phyloP scores from a whole-genome alignment of 2,113 vertebrate genomes.

The Mohoua ochrocephala region DNA sequence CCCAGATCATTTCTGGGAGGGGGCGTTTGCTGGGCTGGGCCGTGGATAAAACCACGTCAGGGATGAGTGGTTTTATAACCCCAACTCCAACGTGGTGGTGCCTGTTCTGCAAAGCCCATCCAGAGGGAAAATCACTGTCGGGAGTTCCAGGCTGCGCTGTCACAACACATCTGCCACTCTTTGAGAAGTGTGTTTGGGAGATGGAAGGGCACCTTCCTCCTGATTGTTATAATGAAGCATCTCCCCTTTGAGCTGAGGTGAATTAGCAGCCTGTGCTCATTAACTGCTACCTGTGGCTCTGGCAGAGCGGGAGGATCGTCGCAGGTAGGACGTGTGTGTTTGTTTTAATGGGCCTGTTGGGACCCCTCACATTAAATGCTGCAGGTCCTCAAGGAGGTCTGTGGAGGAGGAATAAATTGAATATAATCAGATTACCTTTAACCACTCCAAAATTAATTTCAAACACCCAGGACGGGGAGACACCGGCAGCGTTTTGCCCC shows the following conservation, averaged over 20 bases:
- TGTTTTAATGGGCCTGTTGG: constrained; percentile 5
- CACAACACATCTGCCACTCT: neutral
- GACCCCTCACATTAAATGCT: neutral
- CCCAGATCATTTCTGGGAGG: neutral
- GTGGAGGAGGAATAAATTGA: neutral
- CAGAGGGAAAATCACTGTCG: neutral
- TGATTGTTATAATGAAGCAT: neutral
- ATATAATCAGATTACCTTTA: neutral
- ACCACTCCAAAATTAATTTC: neutral
- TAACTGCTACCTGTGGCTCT: neutral
- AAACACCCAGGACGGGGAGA: neutral
- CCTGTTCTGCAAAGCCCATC: neutral
- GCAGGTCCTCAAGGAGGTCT: neutral
- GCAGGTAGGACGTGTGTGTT: neutral
- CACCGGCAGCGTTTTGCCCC: neutral
- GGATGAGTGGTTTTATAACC: neutral
- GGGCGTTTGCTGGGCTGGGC: neutral
- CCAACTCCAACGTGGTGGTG: neutral
- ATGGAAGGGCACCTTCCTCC: neutral
- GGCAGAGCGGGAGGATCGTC: neutral
- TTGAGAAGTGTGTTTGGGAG: neutral
- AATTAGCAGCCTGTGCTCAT: constrained; percentile 24
- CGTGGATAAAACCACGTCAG: neutral
- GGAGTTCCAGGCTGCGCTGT: neutral
- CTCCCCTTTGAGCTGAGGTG: neutral